These are phyloP conservation scores for Setipinna tenuifilis DNA, from an alignment of 2,797 vertebrate species.

Conservation along the genomic window DNA sequence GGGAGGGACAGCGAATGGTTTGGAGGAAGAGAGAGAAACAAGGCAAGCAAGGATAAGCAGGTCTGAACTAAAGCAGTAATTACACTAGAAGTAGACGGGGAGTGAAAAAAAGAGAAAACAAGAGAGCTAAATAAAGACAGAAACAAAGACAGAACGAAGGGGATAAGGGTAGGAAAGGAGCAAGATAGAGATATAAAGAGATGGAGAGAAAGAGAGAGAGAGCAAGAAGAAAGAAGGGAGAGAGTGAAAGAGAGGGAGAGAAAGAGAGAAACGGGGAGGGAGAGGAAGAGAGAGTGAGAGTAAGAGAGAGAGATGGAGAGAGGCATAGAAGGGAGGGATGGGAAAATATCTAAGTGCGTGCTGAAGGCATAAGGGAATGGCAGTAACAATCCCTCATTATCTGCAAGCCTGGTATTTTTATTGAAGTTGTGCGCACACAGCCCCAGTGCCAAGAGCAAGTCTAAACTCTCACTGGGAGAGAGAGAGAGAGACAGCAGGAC, in stretches of 20 bases:
- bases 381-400: slow-evolving; percentile 4
- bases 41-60: background rate
- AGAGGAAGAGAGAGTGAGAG: background rate
- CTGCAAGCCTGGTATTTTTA: slow-evolving; percentile 16
- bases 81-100: background rate
- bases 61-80: background rate
- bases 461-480: slow-evolving; percentile 12
- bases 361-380: slow-evolving; percentile 6
- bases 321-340: slow-evolving; percentile 10
- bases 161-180: background rate
- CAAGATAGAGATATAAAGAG: slow-evolving; percentile 13
- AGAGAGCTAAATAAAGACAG: slow-evolving; percentile 28
- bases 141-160: background rate
- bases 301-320: slow-evolving; percentile 34
- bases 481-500: background rate
- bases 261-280: background rate
- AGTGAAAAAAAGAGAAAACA: background rate
- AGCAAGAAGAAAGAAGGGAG: background rate
- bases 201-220: slow-evolving; percentile 7
- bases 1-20: background rate
- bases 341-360: slow-evolving; percentile 23
- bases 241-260: slow-evolving; percentile 31
- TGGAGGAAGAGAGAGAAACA: background rate
- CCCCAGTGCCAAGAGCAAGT: background rate
- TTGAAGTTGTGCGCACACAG: background rate